Percentiles rank a stretch among this genome's conserved stretches.
Conservation (phyloP, 1,140 invertebrate genomes). For the Caenorhabditis latens region DNA sequence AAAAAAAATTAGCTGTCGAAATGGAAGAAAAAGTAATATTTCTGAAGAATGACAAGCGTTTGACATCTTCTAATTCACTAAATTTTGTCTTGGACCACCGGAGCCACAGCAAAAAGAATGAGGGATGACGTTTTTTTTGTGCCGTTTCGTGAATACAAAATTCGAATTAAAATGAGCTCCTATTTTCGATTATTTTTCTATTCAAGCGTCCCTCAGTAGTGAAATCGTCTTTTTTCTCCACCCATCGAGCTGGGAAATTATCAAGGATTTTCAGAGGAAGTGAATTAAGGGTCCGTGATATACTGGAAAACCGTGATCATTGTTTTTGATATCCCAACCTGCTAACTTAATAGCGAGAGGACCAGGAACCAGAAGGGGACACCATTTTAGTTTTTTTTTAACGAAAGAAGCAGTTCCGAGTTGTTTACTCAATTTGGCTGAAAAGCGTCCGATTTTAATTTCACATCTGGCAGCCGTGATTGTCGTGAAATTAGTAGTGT, state of each 20-base stretch:
- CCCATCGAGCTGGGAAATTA: background rate
- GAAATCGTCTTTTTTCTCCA: background rate
- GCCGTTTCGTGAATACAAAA: constrained; percentile 35
- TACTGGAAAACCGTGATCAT: too few relatives aligned
- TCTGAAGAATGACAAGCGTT: constrained; percentile 2
- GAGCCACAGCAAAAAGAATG: background rate
- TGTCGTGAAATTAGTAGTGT: background rate
- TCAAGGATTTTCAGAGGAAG: background rate
- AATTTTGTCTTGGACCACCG: background rate
- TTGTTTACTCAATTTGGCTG: background rate
- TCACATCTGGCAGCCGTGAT: background rate
- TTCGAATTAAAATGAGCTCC: constrained; percentile 21
- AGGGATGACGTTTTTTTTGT: constrained; percentile 4
- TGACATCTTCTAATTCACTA: constrained; percentile 14
- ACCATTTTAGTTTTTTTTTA: background rate
- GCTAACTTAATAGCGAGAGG: too few relatives aligned
- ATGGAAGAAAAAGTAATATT: background rate
- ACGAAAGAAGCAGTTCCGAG: background rate
- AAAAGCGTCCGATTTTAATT: constrained; percentile 19
- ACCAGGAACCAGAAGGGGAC: too few relatives aligned
- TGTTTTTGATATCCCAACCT: too few relatives aligned
- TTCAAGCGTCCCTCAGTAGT: background rate
- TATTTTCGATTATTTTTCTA: background rate
- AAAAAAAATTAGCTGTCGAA: background rate
- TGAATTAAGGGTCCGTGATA: too few relatives aligned